phyloP scores from a whole-genome alignment of 2,888 invertebrate species.

The Drosophila yooni region DNA sequence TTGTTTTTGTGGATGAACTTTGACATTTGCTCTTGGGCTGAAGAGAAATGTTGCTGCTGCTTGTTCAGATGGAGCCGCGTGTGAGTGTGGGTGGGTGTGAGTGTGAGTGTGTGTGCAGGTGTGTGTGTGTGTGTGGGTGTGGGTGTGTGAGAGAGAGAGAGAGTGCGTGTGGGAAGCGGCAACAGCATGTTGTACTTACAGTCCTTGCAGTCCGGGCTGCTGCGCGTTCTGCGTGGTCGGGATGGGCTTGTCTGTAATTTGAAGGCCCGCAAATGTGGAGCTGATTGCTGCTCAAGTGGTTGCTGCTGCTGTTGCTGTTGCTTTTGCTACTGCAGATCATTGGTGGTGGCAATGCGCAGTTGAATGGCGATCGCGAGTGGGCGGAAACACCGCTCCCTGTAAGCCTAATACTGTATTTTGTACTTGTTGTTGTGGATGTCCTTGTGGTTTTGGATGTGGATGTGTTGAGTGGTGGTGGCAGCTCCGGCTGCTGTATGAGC shows the following conservation, averaged over 20 bases:
- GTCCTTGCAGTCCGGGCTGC: too few species aligned
- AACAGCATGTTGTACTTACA: too few species aligned
- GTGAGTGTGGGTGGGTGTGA: background rate
- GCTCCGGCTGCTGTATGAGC: conserved; percentile 62
- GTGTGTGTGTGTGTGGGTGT: background rate
- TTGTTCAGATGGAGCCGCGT: conserved; percentile 15
- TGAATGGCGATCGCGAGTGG: conserved; percentile 67
- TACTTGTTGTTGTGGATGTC: conserved; percentile 44
- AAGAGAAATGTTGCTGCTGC: conserved; percentile 27
- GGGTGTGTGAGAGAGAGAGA: background rate
- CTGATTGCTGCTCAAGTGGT: background rate
- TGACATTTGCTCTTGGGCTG: conserved; percentile 27
- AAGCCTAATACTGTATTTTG: conserved; percentile 65
- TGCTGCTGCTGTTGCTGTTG: background rate
- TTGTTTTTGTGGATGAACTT: conserved; percentile 2
- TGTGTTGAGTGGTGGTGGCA: conserved; percentile 19
- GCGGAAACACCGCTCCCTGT: conserved; percentile 1
- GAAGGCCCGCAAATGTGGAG: conserved; percentile 4
- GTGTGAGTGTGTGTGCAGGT: background rate
- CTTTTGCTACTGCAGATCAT: background rate
- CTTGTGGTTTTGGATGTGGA: background rate
- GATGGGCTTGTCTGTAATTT: too few species aligned
- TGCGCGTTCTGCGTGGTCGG: too few species aligned
- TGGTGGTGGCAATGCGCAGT: conserved; percentile 49
- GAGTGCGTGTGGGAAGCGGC: too few species aligned